These are phyloP conservation scores for Esperia sulphurella DNA, from an alignment of 2,888 invertebrate genomes.

Conservation along the genomic window DNA sequence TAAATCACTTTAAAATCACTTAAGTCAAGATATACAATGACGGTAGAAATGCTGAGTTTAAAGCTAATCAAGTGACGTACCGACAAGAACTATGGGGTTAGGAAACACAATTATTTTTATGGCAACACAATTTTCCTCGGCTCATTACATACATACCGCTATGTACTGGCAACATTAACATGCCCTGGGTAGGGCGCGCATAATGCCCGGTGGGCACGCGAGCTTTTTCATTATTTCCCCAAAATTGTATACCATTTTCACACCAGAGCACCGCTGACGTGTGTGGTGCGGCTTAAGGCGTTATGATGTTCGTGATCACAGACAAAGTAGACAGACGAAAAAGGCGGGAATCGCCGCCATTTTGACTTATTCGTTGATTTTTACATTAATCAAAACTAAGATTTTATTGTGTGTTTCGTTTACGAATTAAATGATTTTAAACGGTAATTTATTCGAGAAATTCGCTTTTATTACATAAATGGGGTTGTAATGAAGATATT, in stretches of 20 bases:
- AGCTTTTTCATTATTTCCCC: conserved; percentile 77
- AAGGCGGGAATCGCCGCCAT: conserved; percentile 34
- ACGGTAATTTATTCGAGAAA: conserved; percentile 3
- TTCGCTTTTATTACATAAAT: conserved; percentile 6
- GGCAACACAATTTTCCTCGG: conserved; percentile 77
- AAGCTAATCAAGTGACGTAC: conserved; percentile 53
- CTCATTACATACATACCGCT: conserved; percentile 76
- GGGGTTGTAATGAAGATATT: conserved; percentile 38
- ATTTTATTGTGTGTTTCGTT: neutral
- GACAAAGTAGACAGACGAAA: conserved; percentile 46
- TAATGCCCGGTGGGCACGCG: conserved; percentile 76
- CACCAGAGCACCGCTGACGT: conserved; percentile 56
- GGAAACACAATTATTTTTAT: conserved; percentile 77
- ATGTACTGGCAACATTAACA: conserved; percentile 73
- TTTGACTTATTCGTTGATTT: conserved; percentile 26
- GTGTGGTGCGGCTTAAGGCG: conserved; percentile 49
- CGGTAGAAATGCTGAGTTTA: conserved; percentile 18
- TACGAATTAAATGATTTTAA: conserved; percentile 2
- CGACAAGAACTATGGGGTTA: conserved; percentile 47
- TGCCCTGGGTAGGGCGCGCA: conserved; percentile 67
- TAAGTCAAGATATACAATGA: neutral
- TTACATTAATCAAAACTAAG: neutral
- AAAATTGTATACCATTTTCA: conserved; percentile 78
- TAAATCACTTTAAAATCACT: too few species aligned
- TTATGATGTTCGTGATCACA: conserved; percentile 62